Evolutionary conservation across 2,888 invertebrate species (phyloP).

Genomic region (Vandiemenella viatica): DNA sequence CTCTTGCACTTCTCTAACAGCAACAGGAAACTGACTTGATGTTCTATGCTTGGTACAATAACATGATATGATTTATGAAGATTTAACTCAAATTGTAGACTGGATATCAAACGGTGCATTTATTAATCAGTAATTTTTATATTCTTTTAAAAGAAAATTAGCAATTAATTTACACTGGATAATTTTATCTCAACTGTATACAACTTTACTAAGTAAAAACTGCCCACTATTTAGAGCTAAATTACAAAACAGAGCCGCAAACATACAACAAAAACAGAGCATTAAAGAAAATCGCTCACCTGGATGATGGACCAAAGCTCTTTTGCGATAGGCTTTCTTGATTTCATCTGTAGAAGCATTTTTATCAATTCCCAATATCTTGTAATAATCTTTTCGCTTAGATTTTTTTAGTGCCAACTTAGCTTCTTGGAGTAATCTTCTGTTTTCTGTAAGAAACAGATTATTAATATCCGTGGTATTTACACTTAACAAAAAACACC

Average conservation of each 20-base stretch:
- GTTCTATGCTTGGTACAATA: too few relatives aligned
- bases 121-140: too few relatives aligned
- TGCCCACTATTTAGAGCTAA: not conserved
- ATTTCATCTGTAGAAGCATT: slow-evolving; percentile 80
- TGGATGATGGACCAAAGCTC: slow-evolving; percentile 76
- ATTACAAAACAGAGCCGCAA: not conserved
- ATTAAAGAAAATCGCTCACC: slow-evolving; percentile 28
- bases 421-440: slow-evolving; percentile 68
- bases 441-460: slow-evolving; percentile 42
- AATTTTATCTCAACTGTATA: too few relatives aligned
- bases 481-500: not conserved
- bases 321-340: slow-evolving; percentile 84
- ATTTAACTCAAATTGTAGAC: too few relatives aligned
- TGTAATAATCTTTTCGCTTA: slow-evolving; percentile 91
- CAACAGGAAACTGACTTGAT: too few relatives aligned
- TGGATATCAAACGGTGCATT: too few relatives aligned
- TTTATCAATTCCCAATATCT: slow-evolving; percentile 75
- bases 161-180: too few relatives aligned
- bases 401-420: slow-evolving; percentile 79
- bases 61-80: too few relatives aligned
- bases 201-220: not conserved
- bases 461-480: not conserved
- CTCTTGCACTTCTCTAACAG: too few relatives aligned
- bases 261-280: not conserved
- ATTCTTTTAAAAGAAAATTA: not conserved